These are phyloP conservation scores for Hypomecis atomaria DNA, from an alignment of 2,888 invertebrate species.

Conservation along the genomic window DNA sequence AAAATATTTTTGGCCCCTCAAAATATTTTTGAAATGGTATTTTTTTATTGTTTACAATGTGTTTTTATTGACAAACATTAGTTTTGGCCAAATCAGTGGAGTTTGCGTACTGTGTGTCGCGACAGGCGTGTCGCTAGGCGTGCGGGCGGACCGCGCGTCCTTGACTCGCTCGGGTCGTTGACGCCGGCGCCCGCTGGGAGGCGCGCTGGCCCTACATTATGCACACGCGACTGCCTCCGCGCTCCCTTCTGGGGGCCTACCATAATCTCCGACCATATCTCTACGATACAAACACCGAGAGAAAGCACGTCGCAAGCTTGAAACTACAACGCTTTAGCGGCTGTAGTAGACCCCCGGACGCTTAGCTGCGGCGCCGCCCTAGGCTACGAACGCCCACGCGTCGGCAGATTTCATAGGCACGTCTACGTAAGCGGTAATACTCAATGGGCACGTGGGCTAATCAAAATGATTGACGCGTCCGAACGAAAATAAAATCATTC, in stretches of 20 bases:
- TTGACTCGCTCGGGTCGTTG: slow-evolving; percentile 75
- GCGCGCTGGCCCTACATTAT: slow-evolving; percentile 68
- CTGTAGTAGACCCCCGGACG: slow-evolving; percentile 41
- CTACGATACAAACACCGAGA: background rate
- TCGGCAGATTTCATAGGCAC: slow-evolving; percentile 6
- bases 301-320: background rate
- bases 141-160: slow-evolving; percentile 60
- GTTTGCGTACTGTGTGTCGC: background rate
- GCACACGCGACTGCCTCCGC: slow-evolving; percentile 68
- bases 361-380: slow-evolving; percentile 45
- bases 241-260: slow-evolving; percentile 57
- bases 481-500: slow-evolving; percentile 1
- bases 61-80: background rate
- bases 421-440: slow-evolving; percentile 10
- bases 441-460: slow-evolving; percentile 16
- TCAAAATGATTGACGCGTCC: slow-evolving; percentile 4
- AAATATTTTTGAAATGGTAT: too few relatives aligned
- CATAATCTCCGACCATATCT: background rate
- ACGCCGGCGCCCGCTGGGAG: slow-evolving; percentile 69
- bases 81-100: background rate
- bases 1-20: too few relatives aligned
- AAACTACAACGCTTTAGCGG: background rate
- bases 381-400: slow-evolving; percentile 33
- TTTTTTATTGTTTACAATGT: too few relatives aligned
- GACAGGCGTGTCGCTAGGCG: slow-evolving; percentile 53